Percentiles rank a stretch among this genome's conserved stretches.
These are phyloP conservation scores for Anguilla anguilla DNA, from an alignment of 2,797 vertebrate genomes.

Conservation along the genomic window DNA sequence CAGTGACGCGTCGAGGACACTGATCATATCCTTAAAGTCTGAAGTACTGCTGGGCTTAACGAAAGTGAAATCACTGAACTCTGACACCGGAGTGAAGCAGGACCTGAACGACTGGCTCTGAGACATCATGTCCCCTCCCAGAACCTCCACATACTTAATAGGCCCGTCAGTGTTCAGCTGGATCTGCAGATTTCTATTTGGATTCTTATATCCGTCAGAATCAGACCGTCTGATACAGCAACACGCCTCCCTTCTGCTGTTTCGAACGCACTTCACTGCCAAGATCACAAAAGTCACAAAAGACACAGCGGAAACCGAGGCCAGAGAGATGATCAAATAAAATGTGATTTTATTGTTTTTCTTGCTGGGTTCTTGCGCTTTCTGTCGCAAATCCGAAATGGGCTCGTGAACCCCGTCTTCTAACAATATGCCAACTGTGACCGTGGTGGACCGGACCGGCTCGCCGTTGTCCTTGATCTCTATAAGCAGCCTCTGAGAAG, in stretches of 20 bases:
- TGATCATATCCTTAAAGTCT: constrained; percentile 69
- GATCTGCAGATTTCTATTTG: constrained; percentile 74
- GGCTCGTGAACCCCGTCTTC: constrained; percentile 66
- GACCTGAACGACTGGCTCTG: constrained; percentile 76
- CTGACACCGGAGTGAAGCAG: constrained; percentile 73
- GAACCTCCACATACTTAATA: constrained; percentile 76
- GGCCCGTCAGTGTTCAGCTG: constrained; percentile 75
- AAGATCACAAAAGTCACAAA: constrained; percentile 67
- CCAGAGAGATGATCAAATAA: constrained; percentile 68
- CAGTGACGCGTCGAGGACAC: constrained; percentile 65
- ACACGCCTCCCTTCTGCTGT: constrained; percentile 51
- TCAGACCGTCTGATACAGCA: constrained; percentile 63
- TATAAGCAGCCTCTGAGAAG: constrained; percentile 70
- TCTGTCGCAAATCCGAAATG: constrained; percentile 60
- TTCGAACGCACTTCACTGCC: constrained; percentile 67
- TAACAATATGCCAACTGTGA: constrained; percentile 63
- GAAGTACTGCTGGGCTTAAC: constrained; percentile 69
- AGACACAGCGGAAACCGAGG: constrained; percentile 67
- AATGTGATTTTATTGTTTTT: constrained; percentile 64
- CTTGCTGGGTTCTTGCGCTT: constrained; percentile 52
- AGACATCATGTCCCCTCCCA: constrained; percentile 74
- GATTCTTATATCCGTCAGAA: constrained; percentile 68
- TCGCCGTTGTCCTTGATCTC: constrained; percentile 71
- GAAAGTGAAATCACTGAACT: constrained; percentile 75
- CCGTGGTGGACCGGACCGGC: constrained; percentile 65